Conservation (phyloP, 2,113 vertebrate species). For the Cryptoleucopteryx plumbea region DNA sequence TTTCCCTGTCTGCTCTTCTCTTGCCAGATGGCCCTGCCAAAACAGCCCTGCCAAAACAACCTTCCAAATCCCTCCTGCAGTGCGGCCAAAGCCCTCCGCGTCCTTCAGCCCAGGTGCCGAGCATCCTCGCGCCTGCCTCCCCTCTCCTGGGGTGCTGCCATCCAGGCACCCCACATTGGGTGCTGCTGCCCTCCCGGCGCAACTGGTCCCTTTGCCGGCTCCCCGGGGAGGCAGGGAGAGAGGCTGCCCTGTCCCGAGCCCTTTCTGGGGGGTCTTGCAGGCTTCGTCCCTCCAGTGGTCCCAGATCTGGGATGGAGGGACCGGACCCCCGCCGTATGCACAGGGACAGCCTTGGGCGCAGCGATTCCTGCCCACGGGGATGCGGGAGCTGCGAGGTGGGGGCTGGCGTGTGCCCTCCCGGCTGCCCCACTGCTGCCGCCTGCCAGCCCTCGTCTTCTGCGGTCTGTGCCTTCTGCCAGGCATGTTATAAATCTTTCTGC, state of each 20-base stretch:
- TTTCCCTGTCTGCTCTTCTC: background rate
- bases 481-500: background rate
- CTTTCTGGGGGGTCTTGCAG: background rate
- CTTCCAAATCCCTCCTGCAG: background rate
- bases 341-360: background rate
- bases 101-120: background rate
- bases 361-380: background rate
- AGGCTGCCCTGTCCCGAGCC: background rate
- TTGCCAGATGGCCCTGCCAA: background rate
- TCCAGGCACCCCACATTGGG: rapidly evolving
- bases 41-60: background rate
- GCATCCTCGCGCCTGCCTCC: background rate
- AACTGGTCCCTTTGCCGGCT: background rate
- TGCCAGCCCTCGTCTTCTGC: background rate
- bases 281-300: background rate
- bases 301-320: background rate
- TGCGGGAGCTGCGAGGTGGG: background rate
- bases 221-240: background rate
- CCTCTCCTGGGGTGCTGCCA: background rate
- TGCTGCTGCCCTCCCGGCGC: background rate
- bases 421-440: background rate
- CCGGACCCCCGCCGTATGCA: rapidly evolving
- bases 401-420: rapidly evolving
- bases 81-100: rapidly evolving
- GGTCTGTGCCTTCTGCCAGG: background rate